Conservation (phyloP, 1,140 invertebrate species). For the Zaprionus lachaisei region DNA sequence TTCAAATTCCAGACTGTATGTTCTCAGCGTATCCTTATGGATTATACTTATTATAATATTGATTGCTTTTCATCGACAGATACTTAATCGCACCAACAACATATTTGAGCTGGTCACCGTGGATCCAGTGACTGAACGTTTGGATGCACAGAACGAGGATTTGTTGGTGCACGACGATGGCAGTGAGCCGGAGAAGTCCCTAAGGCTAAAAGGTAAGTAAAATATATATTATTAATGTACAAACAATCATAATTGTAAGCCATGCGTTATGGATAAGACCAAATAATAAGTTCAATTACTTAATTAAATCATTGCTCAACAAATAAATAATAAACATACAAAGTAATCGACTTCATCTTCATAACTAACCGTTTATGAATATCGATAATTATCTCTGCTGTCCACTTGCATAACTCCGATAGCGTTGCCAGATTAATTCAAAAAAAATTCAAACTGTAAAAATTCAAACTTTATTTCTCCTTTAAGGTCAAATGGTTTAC, state of each 20-base stretch:
- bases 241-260: background rate
- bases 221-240: background rate
- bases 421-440: too few relatives aligned
- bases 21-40: background rate
- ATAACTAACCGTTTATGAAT: too few relatives aligned
- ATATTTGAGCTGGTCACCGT: constrained; percentile 97
- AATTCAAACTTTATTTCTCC: background rate
- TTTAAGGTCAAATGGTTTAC: constrained; percentile 97
- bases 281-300: too few relatives aligned
- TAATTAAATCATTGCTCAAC: too few relatives aligned
- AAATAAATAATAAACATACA: too few relatives aligned
- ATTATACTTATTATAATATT: background rate
- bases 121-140: constrained; percentile 90
- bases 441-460: too few relatives aligned
- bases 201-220: constrained; percentile 92
- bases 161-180: constrained; percentile 88
- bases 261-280: too few relatives aligned
- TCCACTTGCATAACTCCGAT: too few relatives aligned
- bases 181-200: constrained; percentile 88
- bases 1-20: constrained; percentile 96
- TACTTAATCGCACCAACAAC: constrained; percentile 96
- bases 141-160: constrained; percentile 86
- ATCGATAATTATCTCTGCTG: too few relatives aligned
- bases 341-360: too few relatives aligned
- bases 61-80: constrained; percentile 86